A percentile compares a stretch with the other conserved stretches of the same genome.
Evolutionary conservation across 2,797 vertebrate species (phyloP).

Genomic region (Myioborus miniatus): DNA sequence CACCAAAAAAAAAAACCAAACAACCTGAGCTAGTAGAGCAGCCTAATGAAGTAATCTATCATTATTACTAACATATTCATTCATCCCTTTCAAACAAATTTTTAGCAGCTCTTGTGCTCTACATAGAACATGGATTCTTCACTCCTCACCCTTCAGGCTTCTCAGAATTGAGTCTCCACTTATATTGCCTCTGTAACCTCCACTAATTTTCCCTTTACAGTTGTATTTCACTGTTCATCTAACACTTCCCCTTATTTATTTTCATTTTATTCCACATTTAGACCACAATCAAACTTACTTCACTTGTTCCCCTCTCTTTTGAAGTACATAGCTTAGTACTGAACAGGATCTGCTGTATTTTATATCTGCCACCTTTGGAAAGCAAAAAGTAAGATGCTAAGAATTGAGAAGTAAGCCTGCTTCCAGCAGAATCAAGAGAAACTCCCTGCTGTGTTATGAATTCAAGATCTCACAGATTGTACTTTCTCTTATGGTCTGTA

Average conservation of each 20-base stretch:
- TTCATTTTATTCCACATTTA: background rate
- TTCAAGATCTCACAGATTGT: background rate
- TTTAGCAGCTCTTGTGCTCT: background rate
- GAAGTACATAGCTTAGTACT: background rate
- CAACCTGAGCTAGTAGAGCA: background rate
- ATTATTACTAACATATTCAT: background rate
- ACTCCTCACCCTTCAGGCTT: background rate
- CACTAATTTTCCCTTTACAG: background rate
- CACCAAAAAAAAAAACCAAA: background rate
- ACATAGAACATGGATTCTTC: background rate
- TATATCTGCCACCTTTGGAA: background rate
- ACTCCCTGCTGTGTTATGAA: background rate
- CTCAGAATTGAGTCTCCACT: background rate
- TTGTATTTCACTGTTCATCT: background rate
- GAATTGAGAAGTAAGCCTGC: background rate
- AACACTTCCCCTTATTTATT: background rate
- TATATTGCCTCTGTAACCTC: background rate
- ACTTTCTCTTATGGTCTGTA: background rate
- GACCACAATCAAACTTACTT: background rate
- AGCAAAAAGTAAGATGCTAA: background rate
- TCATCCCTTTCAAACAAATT: background rate
- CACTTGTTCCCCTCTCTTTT: background rate
- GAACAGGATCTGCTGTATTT: background rate
- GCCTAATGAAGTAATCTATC: background rate
- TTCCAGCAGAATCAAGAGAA: background rate